phyloP scores from a whole-genome alignment of 2,797 vertebrate genomes.

The Melanotaenia pygmaea region DNA sequence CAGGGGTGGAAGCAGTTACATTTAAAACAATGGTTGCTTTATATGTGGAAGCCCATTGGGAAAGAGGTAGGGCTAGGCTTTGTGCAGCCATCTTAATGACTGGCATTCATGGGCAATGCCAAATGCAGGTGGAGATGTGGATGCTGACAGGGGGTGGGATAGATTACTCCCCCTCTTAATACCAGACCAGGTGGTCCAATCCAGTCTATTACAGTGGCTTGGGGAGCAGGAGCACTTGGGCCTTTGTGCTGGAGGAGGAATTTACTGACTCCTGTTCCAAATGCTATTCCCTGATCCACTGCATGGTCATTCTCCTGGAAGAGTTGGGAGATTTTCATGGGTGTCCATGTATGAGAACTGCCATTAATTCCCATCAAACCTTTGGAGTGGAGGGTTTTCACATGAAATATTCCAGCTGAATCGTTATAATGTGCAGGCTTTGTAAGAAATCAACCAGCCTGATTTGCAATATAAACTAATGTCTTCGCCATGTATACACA shows the following conservation, averaged over 20 bases:
- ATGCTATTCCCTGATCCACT: conserved; percentile 34
- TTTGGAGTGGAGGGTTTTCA: not conserved
- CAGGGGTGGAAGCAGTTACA: conserved; percentile 53
- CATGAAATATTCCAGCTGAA: conserved; percentile 12
- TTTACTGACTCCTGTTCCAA: conserved; percentile 51
- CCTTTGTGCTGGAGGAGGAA: conserved; percentile 51
- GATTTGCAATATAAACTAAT: conserved; percentile 29
- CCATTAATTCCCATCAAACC: conserved; percentile 1
- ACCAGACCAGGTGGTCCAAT: conserved; percentile 73
- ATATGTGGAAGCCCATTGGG: conserved; percentile 75
- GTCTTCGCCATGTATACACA: conserved; percentile 22
- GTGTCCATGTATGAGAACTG: conserved; percentile 7
- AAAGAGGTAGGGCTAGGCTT: conserved; percentile 64
- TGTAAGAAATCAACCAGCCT: conserved; percentile 2
- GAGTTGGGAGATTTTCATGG: conserved; percentile 16
- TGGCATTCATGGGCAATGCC: conserved; percentile 76
- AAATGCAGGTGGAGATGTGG: conserved; percentile 74
- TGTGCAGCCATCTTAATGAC: conserved; percentile 78
- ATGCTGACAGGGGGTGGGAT: conserved; percentile 38
- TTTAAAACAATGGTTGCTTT: conserved; percentile 81
- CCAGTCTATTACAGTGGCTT: conserved; percentile 54
- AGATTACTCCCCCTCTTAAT: conserved; percentile 51
- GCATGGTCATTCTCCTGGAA: conserved; percentile 18
- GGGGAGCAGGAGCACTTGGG: conserved; percentile 22
- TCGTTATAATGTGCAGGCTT: not conserved